Evolutionary conservation across 2,113 vertebrate genomes (phyloP), one percentile per base, ranked within the genome.

Genomic region (Rhombomys opimus): DNA sequence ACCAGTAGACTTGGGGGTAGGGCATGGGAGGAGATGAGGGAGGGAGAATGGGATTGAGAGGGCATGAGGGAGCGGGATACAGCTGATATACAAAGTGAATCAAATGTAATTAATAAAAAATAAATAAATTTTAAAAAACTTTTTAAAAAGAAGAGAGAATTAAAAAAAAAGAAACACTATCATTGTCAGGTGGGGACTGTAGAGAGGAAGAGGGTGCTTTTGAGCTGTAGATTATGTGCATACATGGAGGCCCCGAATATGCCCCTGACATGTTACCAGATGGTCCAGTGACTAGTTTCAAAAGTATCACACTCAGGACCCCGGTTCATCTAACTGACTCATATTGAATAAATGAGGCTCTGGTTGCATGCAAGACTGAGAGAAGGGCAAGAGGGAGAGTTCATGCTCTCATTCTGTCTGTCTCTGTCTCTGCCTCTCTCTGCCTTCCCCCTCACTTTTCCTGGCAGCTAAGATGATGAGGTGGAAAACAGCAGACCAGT

Each of bases 381-480:
- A 61, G 89, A n/a, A 32, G 25, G 46, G 17, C 4, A 0, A 46
- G 0, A 6, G 50, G 3, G 78, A 13, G 27, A 67, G 46, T n/a
- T 95, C 32, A 10, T 63, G 57, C 25, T 41, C 5, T 4, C 46
- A 46, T 46, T 46, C 46, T 46, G 46, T 46, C 46, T 46, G 3
- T 46, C 46, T 46, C 46, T 46, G 46, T 5, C 46, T 46, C n/a
- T n/a, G n/a, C n/a, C n/a, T 46, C 46, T 46, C 46, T 46, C 46
- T 46, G 46, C 46, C 46, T 46, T 57, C 25, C 95, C 88, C 97
- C 2, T 30, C 65, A 1, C 59, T 91, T 85, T 89, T 82, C 65
- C 95, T 87, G 67, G 80, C 97, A 99, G 98, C 97, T 68, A 97
- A 97, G 20, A 97, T 98, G 96, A 97, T 99, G 96, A 98, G 98